phyloP scores from a whole-genome alignment of 1,140 invertebrate genomes.

The Bacillus rossius region DNA sequence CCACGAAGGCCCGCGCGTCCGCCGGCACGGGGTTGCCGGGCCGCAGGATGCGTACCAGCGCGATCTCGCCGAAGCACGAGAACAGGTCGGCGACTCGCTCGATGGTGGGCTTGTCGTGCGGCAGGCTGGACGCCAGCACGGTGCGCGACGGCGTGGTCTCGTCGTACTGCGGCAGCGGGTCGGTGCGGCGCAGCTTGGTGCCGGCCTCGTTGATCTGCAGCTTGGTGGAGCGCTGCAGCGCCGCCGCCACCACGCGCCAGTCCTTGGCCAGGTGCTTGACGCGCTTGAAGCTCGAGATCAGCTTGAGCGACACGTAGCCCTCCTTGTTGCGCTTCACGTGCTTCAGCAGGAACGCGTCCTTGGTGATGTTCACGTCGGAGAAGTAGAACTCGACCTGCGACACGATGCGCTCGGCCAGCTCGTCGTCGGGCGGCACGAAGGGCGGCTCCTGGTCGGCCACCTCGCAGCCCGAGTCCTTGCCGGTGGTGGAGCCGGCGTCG shows the following conservation, averaged over 20 bases:
- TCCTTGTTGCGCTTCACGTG: constrained; percentile 92
- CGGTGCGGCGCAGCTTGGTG: constrained; percentile 81
- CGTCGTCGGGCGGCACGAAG: constrained; percentile 54
- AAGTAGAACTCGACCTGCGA: constrained; percentile 91
- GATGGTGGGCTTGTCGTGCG: constrained; percentile 75
- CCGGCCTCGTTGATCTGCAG: constrained; percentile 86
- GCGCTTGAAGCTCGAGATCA: constrained; percentile 90
- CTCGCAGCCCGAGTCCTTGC: constrained; percentile 58
- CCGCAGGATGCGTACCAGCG: constrained; percentile 74
- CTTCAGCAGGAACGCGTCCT: constrained; percentile 92
- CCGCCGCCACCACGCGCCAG: constrained; percentile 85
- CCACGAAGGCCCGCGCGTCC: constrained; percentile 82
- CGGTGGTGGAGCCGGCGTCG: constrained; percentile 48
- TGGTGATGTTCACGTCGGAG: constrained; percentile 89
- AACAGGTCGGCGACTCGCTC: constrained; percentile 86
- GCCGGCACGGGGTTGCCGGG: constrained; percentile 83
- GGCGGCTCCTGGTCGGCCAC: constrained; percentile 32
- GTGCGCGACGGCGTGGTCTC: constrained; percentile 88
- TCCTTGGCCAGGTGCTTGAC: constrained; percentile 90
- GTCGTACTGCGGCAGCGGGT: constrained; percentile 82
- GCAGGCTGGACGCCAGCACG: constrained; percentile 79
- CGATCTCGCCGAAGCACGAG: constrained; percentile 80
- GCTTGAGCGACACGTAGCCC: constrained; percentile 89
- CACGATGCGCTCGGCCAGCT: constrained; percentile 68
- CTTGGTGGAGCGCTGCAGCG: constrained; percentile 69